Evolutionary conservation across 35 echinoderm and acorn worm genomes (phyloP), one percentile per base, ranked within the genome.

Genomic region (Stichopus chloronotus): DNA sequence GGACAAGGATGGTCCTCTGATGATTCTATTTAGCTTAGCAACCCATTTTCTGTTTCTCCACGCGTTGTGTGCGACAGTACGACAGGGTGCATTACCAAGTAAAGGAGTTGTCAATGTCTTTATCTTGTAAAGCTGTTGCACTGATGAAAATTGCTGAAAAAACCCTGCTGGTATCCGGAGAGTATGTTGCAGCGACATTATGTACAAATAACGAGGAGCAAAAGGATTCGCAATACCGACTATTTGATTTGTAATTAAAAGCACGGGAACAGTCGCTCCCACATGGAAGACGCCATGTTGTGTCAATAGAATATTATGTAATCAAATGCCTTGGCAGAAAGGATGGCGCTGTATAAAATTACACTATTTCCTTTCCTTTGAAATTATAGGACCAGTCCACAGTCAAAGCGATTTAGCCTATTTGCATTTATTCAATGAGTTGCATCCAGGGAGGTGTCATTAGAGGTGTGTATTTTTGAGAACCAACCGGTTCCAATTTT

Each of bases 1-100:
- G 11, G 92, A 79, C 57, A 94, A 94, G 24, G 93, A 81, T n/a
- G 87, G 93, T 57, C 93, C 93, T 72, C 87, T n/a, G 13, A 89
- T 20, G 17, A 89, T 89, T 89, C 87, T 89, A 17, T 52, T 8
- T 17, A 89, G 11, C 14, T 55, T 59, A 52, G 87, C 57, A 63
- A 89, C 54, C 86, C 86, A 88, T 60, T 61, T 57, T 4, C 86
- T 88, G 17, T 63, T 54, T 24, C 57, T 88, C 22, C 53, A 56
- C n/a, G 17, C 52, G 57, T 63, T 21, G 16, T 88, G 57, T 13
- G 53, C 58, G 54, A 88, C 8, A 61, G 56, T 24, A 63, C 86
- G 86, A 21, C 57, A 16, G 58, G 86, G 55, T 24, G 61, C 57
- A 23, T 60, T 88, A 60, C 22, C n/a, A 14, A 30, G 57, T 24